Percentiles rank a stretch among this genome's conserved stretches.
Evolutionary conservation across 2,113 vertebrate species (phyloP).

Genomic region (Dasyprocta punctata): DNA sequence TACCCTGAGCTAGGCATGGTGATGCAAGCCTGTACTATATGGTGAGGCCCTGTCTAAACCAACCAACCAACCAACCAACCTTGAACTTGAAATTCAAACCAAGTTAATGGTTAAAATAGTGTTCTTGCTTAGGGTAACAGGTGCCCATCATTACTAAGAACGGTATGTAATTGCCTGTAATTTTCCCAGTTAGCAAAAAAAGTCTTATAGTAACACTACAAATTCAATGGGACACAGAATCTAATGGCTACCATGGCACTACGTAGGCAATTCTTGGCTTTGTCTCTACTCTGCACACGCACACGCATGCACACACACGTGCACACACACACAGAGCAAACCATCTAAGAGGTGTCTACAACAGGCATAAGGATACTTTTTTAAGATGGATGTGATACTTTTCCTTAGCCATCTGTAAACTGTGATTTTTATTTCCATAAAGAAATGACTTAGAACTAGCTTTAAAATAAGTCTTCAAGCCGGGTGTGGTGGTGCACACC

Average conservation of each 20-base stretch:
- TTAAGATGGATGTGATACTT: background rate
- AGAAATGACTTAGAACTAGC: constrained; percentile 22
- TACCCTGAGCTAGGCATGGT: background rate
- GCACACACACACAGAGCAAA: background rate
- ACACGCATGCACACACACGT: background rate
- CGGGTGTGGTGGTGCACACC: no score
- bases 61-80: background rate
- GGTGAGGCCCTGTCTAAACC: background rate
- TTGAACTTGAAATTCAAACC: constrained; percentile 30
- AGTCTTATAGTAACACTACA: background rate
- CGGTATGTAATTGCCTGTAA: background rate
- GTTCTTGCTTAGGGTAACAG: constrained; percentile 20
- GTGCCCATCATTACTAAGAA: background rate
- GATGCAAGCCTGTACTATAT: background rate
- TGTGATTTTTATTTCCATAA: background rate
- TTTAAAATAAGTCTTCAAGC: constrained; percentile 17
- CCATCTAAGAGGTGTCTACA: constrained; percentile 5
- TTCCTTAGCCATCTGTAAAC: background rate
- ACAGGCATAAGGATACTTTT: background rate
- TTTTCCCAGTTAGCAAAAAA: background rate
- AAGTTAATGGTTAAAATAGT: background rate
- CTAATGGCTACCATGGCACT: background rate
- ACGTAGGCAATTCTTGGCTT: background rate
- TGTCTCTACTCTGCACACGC: background rate
- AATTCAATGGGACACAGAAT: background rate